These are phyloP conservation scores for Zhuqinia jingwanae DNA, from an alignment of 2,888 invertebrate genomes.

Conservation along the genomic window DNA sequence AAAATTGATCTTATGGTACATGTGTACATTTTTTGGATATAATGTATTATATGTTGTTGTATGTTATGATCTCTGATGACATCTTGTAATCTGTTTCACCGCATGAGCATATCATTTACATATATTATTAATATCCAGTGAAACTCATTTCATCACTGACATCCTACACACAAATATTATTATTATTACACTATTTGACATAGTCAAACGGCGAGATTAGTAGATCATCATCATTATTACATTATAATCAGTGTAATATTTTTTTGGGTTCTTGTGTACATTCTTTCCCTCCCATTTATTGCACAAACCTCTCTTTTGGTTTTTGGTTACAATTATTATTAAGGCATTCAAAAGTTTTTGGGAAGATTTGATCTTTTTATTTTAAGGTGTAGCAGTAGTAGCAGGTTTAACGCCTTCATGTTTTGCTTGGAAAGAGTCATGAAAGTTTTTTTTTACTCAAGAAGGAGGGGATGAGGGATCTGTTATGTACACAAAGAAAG, in stretches of 20 bases:
- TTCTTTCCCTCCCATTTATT: no score
- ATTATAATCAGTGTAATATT: no score
- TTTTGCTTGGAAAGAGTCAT: constrained; percentile 45
- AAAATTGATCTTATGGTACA: constrained; percentile 26
- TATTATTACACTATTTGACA: neutral
- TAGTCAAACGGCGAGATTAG: neutral
- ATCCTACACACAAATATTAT: neutral
- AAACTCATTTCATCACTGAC: neutral
- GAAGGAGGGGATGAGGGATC: constrained; percentile 19
- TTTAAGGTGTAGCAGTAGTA: no score
- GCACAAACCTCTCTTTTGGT: constrained; percentile 4
- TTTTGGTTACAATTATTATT: constrained; percentile 13
- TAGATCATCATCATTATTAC: no score
- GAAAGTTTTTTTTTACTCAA: constrained; percentile 16
- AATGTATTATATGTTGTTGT: neutral
- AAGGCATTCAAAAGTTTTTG: no score
- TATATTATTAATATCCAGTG: no score
- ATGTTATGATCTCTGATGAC: neutral
- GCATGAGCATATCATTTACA: no score
- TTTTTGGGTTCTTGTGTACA: no score
- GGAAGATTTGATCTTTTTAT: neutral
- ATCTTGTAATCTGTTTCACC: neutral
- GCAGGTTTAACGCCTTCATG: neutral
- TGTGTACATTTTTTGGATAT: neutral
- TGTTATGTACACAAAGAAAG: constrained; percentile 71